Evolutionary conservation across 2,113 vertebrate species (phyloP).

Genomic region (Melierax canorus): DNA sequence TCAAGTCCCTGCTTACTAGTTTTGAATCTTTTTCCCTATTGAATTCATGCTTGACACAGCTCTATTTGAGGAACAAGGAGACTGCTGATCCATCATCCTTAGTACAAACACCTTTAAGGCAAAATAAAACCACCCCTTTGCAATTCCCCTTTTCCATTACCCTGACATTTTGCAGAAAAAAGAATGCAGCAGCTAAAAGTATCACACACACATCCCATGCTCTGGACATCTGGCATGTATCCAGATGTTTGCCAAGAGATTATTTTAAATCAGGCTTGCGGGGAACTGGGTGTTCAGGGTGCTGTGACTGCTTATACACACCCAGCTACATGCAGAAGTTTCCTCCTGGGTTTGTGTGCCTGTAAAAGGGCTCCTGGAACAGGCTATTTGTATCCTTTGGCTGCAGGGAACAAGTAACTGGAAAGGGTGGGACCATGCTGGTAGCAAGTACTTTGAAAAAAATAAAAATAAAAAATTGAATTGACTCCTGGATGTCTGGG

Average conservation of each 20-base stretch:
- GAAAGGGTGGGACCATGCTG: conserved; percentile 36
- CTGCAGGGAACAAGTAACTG: neutral
- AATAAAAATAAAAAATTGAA: neutral
- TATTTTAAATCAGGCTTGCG: neutral
- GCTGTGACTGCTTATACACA: neutral
- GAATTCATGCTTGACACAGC: neutral
- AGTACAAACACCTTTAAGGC: neutral
- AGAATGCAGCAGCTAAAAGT: neutral
- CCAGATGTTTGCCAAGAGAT: neutral
- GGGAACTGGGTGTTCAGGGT: neutral
- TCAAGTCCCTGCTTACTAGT: neutral
- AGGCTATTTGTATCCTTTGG: conserved; percentile 8
- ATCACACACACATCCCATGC: neutral
- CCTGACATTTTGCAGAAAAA: neutral
- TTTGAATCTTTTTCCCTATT: neutral
- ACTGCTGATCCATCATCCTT: neutral
- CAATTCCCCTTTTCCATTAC: neutral
- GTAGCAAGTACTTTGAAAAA: neutral
- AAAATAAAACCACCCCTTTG: neutral
- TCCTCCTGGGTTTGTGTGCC: neutral
- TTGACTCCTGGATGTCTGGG: neutral
- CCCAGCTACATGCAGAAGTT: neutral
- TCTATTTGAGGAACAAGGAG: neutral
- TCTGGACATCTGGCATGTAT: neutral
- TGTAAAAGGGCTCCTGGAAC: neutral